These are phyloP conservation scores for Bombus pascuorum DNA, from an alignment of 1,140 invertebrate species.

Conservation along the genomic window DNA sequence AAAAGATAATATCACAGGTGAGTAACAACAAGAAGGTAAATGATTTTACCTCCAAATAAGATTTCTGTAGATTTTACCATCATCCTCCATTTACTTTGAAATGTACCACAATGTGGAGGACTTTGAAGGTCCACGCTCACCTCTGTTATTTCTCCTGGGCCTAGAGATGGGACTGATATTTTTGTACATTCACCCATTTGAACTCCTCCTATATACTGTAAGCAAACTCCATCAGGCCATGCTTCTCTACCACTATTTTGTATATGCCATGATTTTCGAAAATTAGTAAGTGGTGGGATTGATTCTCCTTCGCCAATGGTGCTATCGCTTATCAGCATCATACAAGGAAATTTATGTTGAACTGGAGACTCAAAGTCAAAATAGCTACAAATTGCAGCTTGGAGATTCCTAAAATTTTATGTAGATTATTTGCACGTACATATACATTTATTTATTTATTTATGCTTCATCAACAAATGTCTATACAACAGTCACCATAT, in stretches of 20 bases:
- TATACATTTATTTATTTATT: neutral
- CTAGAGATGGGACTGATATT: conserved; percentile 85
- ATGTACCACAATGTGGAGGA: conserved; percentile 87
- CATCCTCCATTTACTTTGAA: conserved; percentile 93
- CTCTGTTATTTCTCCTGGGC: conserved; percentile 87
- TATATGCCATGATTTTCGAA: conserved; percentile 91
- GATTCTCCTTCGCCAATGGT: conserved; percentile 90
- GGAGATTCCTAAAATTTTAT: conserved; percentile 91
- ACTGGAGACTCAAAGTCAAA: conserved; percentile 91
- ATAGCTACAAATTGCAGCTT: conserved; percentile 97
- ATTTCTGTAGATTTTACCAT: conserved; percentile 87
- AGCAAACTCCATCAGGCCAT: conserved; percentile 90
- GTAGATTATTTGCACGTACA: neutral
- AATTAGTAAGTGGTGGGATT: conserved; percentile 88
- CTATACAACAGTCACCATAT: neutral
- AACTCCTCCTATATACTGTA: conserved; percentile 86
- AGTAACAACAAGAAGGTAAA: neutral
- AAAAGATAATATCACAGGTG: too few species aligned
- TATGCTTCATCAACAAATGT: neutral
- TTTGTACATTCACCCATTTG: conserved; percentile 84
- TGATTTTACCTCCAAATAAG: conserved; percentile 90
- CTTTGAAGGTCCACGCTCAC: conserved; percentile 88
- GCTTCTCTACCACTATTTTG: conserved; percentile 90
- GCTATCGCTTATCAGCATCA: conserved; percentile 90
- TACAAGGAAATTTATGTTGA: conserved; percentile 85